phyloP scores from a whole-genome alignment of 2,888 invertebrate genomes.

The Coleophora deauratella region DNA sequence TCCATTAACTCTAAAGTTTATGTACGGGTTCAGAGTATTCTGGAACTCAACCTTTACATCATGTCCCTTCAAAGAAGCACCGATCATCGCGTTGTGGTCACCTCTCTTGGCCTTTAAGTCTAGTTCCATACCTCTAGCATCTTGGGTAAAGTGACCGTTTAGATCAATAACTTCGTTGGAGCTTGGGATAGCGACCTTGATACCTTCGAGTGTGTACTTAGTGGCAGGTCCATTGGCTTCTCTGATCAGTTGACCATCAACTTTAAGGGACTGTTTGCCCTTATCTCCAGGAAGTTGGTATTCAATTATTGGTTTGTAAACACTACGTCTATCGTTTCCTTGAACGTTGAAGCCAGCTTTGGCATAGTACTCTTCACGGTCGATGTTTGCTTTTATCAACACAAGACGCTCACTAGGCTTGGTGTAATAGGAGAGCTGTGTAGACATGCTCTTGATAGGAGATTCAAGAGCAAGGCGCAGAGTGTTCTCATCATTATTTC shows the following conservation, averaged over 20 bases:
- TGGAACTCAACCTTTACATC: conserved; percentile 66
- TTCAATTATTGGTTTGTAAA: conserved; percentile 81
- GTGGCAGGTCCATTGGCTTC: conserved; percentile 45
- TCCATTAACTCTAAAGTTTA: conserved; percentile 76
- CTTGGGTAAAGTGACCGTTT: conserved; percentile 64
- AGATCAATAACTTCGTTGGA: conserved; percentile 50
- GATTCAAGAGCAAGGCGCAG: conserved; percentile 75
- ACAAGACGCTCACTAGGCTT: conserved; percentile 75
- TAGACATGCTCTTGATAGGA: conserved; percentile 74
- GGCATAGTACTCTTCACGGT: conserved; percentile 74
- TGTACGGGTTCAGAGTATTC: conserved; percentile 74
- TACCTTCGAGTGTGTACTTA: conserved; percentile 75
- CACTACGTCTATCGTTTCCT: conserved; percentile 64
- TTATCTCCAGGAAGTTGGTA: conserved; percentile 74
- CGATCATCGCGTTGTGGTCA: conserved; percentile 61
- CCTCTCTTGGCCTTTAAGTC: conserved; percentile 69
- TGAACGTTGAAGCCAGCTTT: conserved; percentile 78
- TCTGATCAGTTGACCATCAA: conserved; percentile 65
- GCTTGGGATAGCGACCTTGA: conserved; percentile 56
- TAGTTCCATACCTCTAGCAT: conserved; percentile 44
- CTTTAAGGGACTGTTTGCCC: conserved; percentile 59
- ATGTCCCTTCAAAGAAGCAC: conserved; percentile 50
- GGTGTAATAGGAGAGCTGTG: conserved; percentile 74
- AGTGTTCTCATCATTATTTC: conserved; percentile 68
- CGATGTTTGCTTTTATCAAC: conserved; percentile 71